Percentiles rank a stretch among this genome's conserved stretches.
Conservation (phyloP, 2,797 vertebrate species). For the Loriculus beryllinus region DNA sequence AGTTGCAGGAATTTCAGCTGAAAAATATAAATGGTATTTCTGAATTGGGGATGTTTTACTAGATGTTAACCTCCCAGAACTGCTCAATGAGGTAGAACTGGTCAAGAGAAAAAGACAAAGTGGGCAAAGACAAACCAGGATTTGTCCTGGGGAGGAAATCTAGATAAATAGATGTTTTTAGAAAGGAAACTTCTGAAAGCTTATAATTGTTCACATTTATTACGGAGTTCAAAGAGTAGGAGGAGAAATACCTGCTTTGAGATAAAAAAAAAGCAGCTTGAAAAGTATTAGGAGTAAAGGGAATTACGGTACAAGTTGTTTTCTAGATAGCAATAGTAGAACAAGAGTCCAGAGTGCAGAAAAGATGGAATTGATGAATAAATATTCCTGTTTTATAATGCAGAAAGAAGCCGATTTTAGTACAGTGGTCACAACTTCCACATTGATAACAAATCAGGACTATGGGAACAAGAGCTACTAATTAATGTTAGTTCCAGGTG, state of each 20-base stretch:
- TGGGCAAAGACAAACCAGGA: neutral
- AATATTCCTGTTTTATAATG: neutral
- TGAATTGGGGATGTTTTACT: neutral
- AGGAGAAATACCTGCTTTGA: neutral
- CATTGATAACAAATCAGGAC: accelerated
- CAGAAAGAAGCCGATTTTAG: neutral
- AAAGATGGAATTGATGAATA: neutral
- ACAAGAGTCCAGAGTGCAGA: neutral
- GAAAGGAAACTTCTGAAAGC: neutral
- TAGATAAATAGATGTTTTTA: neutral
- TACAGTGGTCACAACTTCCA: neutral
- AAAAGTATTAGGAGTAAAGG: neutral
- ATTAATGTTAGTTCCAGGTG: neutral
- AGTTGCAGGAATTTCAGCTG: constrained; percentile 49
- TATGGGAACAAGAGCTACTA: neutral
- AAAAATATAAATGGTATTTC: constrained; percentile 10
- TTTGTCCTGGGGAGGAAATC: neutral
- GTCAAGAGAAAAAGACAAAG: neutral
- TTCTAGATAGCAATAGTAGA: neutral
- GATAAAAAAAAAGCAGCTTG: neutral
- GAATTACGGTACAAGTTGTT: neutral
- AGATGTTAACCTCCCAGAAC: neutral
- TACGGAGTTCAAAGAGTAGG: neutral
- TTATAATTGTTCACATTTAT: neutral
- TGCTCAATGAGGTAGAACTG: neutral